Percentiles rank a stretch among this genome's conserved stretches.
Evolutionary conservation across 92 coral and sea anemone species (phyloP).

Genomic region (Umimayanthus chanpuru): DNA sequence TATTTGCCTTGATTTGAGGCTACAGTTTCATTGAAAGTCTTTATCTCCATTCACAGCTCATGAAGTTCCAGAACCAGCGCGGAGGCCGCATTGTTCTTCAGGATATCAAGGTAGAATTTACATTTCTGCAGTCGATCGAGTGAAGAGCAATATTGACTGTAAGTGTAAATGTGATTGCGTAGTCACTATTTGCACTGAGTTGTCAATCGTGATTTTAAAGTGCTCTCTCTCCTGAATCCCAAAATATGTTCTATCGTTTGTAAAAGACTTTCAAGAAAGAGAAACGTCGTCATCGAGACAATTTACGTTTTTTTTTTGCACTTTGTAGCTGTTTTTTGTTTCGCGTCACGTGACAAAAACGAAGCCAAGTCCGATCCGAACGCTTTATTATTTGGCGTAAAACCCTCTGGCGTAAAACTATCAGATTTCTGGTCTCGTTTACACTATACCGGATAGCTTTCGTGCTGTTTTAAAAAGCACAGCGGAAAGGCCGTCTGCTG

Average conservation of each 20-base stretch:
- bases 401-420: too few relatives aligned
- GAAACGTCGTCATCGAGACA: not conserved
- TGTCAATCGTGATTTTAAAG: not conserved
- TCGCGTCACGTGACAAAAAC: too few relatives aligned
- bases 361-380: too few relatives aligned
- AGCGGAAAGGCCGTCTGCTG: too few relatives aligned
- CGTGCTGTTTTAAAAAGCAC: too few relatives aligned
- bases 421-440: too few relatives aligned
- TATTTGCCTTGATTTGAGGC: not conserved
- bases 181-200: not conserved
- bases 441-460: too few relatives aligned
- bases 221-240: not conserved
- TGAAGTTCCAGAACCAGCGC: slow-evolving; percentile 95
- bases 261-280: not conserved
- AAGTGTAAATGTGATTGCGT: not conserved
- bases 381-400: too few relatives aligned
- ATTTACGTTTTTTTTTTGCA: not conserved
- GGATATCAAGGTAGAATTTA: slow-evolving; percentile 75
- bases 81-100: slow-evolving; percentile 96
- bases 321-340: too few relatives aligned
- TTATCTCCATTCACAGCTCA: slow-evolving; percentile 55
- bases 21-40: not conserved
- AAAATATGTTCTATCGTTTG: not conserved
- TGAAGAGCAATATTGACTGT: not conserved
- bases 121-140: not conserved